Evolutionary conservation across 2,797 vertebrate species (phyloP).

Genomic region (Cynopterus sphinx): DNA sequence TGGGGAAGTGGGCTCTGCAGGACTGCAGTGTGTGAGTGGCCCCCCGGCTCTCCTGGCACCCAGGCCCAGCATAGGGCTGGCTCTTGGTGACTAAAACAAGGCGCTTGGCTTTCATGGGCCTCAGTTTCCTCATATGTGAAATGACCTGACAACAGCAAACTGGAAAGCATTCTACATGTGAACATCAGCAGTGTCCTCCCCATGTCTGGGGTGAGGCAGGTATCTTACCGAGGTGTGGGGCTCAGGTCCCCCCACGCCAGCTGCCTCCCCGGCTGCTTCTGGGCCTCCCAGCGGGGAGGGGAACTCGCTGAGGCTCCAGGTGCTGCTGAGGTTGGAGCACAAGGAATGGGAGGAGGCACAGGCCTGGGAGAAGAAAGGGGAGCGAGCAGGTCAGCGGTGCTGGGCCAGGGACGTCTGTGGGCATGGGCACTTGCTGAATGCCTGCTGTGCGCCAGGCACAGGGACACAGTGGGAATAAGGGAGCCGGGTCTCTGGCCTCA

Average conservation of each 20-base stretch:
- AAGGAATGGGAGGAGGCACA: conserved; percentile 86
- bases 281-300: conserved; percentile 44
- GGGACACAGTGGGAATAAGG: background rate
- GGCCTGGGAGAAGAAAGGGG: conserved; percentile 74
- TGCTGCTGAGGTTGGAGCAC: conserved; percentile 87
- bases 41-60: background rate
- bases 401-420: background rate
- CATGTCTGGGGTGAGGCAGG: background rate
- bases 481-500: background rate
- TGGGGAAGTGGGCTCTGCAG: accelerated
- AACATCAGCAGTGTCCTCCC: accelerated
- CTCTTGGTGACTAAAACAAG: background rate
- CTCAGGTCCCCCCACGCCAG: conserved; percentile 53
- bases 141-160: accelerated
- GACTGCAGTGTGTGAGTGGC: accelerated
- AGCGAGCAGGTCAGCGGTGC: background rate
- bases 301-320: conserved; percentile 86
- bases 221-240: conserved; percentile 80
- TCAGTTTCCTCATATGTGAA: background rate
- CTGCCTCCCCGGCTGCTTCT: background rate
- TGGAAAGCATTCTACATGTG: no score
- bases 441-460: background rate
- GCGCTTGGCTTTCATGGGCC: background rate
- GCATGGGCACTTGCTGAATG: accelerated
- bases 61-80: background rate